A percentile compares a stretch with the other conserved stretches of the same genome.
These are phyloP conservation scores for Cyanoderma ruficeps DNA, from an alignment of 2,113 vertebrate species.

Conservation along the genomic window DNA sequence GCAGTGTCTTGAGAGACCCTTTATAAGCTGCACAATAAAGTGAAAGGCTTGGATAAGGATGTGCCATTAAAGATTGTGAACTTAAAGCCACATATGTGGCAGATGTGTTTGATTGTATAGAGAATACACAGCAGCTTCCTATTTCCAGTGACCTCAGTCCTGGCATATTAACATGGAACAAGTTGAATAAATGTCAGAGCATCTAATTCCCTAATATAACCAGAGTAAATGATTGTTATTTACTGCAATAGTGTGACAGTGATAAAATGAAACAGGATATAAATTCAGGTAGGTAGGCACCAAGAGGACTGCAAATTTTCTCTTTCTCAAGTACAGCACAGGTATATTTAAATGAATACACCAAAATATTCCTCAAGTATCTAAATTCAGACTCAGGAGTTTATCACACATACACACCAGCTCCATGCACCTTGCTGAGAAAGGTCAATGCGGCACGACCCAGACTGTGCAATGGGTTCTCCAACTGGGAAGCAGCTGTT, in stretches of 20 bases:
- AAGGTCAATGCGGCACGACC: fast-evolving
- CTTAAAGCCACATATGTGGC: not conserved
- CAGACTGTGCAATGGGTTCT: not conserved
- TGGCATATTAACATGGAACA: not conserved
- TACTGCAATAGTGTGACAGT: not conserved
- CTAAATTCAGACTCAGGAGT: not conserved
- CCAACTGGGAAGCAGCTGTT: not conserved
- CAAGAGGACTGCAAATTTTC: not conserved
- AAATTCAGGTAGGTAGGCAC: not conserved
- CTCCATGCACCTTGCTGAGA: fast-evolving
- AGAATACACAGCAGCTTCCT: not conserved
- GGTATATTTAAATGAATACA: not conserved
- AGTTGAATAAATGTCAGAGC: not conserved
- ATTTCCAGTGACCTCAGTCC: not conserved
- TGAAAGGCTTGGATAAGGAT: not conserved
- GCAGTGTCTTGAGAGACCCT: not conserved
- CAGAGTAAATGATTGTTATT: not conserved
- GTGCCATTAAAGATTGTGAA: not conserved
- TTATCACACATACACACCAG: not conserved
- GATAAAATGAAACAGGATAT: not conserved
- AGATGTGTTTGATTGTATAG: not conserved
- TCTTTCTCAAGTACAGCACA: not conserved
- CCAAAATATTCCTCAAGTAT: not conserved
- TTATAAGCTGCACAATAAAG: not conserved
- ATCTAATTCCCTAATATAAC: not conserved